Percentiles rank a stretch among this genome's conserved stretches.
These are phyloP conservation scores for Cetoscarus ocellatus DNA, from an alignment of 2,797 vertebrate species.

Conservation along the genomic window DNA sequence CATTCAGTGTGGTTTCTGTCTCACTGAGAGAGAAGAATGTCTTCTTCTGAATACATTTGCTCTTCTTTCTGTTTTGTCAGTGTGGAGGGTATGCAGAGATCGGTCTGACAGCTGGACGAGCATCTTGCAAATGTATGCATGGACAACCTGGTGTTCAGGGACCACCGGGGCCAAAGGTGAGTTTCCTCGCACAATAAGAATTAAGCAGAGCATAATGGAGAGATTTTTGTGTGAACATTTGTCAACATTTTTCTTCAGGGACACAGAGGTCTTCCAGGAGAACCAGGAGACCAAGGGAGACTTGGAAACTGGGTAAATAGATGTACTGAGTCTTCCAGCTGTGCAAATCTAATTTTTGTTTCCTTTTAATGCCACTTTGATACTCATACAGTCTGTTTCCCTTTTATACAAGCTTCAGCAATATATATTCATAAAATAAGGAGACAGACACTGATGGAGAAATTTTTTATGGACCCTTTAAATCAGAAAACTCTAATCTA, in stretches of 20 bases:
- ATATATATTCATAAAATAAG: no score
- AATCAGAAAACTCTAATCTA: no score
- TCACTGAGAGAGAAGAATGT: conserved; percentile 2
- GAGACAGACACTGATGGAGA: no score
- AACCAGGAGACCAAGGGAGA: conserved; percentile 77
- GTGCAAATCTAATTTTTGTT: not conserved
- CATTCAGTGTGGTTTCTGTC: conserved; percentile 4
- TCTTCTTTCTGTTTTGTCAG: conserved; percentile 59
- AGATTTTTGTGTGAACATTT: conserved; percentile 22
- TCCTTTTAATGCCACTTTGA: no score
- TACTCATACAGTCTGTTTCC: no score
- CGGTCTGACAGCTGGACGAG: conserved; percentile 69
- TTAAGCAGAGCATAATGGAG: not conserved
- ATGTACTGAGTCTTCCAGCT: conserved; percentile 5
- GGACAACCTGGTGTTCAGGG: conserved; percentile 79
- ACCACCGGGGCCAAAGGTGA: conserved; percentile 78
- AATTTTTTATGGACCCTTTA: no score
- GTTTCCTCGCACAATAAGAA: conserved; percentile 1
- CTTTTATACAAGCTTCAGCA: no score
- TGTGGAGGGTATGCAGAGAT: conserved; percentile 83
- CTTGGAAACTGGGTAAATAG: conserved; percentile 82
- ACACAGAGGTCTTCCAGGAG: conserved; percentile 82
- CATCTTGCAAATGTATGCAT: conserved; percentile 78
- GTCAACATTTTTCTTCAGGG: conserved; percentile 69
- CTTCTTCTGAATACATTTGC: conserved; percentile 15